A percentile compares a stretch with the other conserved stretches of the same genome.
phyloP scores from a whole-genome alignment of 2,797 vertebrate genomes.

The Falco novaeseelandiae region DNA sequence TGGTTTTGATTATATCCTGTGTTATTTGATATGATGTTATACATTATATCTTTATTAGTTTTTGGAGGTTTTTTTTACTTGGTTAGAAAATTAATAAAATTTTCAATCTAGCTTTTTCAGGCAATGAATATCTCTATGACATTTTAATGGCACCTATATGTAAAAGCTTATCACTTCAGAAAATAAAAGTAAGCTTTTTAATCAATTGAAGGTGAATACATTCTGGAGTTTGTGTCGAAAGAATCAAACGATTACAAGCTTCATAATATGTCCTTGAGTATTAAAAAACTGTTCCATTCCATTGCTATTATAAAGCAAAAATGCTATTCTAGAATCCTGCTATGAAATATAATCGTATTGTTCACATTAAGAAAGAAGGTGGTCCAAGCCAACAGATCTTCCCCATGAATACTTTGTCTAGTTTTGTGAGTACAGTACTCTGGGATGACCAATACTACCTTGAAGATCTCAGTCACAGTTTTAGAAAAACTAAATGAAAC shows the following conservation, averaged over 20 bases:
- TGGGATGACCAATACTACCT: neutral
- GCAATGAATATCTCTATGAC: neutral
- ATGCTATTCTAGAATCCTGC: neutral
- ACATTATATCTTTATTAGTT: neutral
- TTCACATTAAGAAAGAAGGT: neutral
- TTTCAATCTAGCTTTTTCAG: neutral
- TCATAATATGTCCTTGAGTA: neutral
- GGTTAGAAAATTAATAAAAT: neutral
- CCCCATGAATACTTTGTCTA: neutral
- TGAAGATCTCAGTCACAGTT: neutral
- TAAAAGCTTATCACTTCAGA: neutral
- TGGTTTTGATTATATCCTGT: neutral
- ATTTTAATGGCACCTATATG: neutral
- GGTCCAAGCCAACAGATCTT: neutral
- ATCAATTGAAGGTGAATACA: neutral
- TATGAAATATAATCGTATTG: neutral
- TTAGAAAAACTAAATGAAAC: neutral
- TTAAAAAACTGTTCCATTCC: neutral
- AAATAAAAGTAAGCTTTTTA: neutral
- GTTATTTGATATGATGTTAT: neutral
- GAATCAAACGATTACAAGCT: neutral
- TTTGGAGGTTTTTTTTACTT: neutral
- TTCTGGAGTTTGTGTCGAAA: neutral
- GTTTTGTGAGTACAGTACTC: neutral
- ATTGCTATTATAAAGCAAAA: neutral